Conservation (phyloP, 2,113 vertebrate species). For the Crotophaga sulcirostris region DNA sequence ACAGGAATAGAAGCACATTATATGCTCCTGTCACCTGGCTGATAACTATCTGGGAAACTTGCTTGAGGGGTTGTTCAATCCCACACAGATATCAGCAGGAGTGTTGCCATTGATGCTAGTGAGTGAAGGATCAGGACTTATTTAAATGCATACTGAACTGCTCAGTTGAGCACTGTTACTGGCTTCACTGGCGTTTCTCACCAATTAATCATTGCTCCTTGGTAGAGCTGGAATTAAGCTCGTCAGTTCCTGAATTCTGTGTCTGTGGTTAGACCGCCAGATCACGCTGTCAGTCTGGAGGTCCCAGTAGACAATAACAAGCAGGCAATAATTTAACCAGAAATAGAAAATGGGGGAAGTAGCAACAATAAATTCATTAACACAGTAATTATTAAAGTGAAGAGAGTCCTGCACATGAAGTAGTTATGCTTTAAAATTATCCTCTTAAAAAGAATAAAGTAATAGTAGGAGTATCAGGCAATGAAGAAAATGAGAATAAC, state of each 20-base stretch:
- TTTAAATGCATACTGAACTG: background rate
- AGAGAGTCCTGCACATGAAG: constrained; percentile 10
- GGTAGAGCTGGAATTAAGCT: constrained; percentile 10
- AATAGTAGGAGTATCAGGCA: background rate
- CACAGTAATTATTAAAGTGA: constrained; percentile 15
- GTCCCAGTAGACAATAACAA: constrained; percentile 58
- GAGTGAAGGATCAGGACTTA: background rate
- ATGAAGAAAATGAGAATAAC: constrained; percentile 38
- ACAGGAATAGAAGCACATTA: background rate
- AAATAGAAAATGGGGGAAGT: constrained; percentile 62
- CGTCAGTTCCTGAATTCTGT: constrained; percentile 25
- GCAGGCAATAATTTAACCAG: constrained; percentile 60
- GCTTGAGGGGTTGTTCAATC: background rate
- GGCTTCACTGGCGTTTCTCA: background rate
- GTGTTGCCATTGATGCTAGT: background rate
- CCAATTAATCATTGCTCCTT: background rate
- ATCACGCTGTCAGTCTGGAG: constrained; percentile 38
- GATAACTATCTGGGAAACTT: background rate
- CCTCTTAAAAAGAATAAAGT: constrained; percentile 1
- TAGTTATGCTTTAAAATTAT: constrained; percentile 29
- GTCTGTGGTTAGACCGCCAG: constrained; percentile 42
- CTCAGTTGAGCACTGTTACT: background rate
- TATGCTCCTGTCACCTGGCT: background rate
- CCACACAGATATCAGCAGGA: background rate
- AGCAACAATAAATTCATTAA: constrained; percentile 61